Conservation (phyloP, 2,113 vertebrate species). For the Cyprinodon brontotheroides region DNA sequence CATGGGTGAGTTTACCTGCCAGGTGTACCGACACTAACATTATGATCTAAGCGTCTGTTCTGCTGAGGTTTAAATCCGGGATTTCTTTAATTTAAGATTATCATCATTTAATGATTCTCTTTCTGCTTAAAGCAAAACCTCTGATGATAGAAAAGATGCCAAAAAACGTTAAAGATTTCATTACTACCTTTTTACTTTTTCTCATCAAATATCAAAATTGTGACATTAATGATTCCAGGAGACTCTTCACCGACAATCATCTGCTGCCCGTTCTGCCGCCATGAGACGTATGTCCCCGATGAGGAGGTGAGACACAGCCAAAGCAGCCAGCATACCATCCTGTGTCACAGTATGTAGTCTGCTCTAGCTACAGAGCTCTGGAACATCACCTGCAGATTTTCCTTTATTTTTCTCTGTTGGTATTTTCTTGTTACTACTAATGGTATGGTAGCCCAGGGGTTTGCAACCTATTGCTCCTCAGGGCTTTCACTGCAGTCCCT, state of each 20-base stretch:
- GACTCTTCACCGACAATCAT: slow-evolving; percentile 75
- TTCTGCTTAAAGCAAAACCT: no score
- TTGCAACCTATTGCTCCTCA: no score
- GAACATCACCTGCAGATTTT: neutral
- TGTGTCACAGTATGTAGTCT: no score
- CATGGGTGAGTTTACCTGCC: slow-evolving; percentile 60
- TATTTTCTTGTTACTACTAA: neutral
- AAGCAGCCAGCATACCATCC: no score
- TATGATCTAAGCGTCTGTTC: neutral
- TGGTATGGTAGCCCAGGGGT: no score
- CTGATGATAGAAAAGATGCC: no score
- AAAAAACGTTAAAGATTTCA: no score
- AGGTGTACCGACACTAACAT: neutral
- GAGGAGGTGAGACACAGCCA: slow-evolving; percentile 69
- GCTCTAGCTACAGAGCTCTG: no score
- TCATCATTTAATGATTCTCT: neutral
- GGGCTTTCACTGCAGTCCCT: no score
- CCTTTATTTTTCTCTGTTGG: neutral
- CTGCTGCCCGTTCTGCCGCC: slow-evolving; percentile 90
- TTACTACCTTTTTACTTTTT: no score
- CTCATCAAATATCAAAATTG: neutral
- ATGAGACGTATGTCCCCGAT: slow-evolving; percentile 78
- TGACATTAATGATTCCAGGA: slow-evolving; percentile 45
- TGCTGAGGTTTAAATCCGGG: neutral
- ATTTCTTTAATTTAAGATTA: neutral